A percentile compares a stretch with the other conserved stretches of the same genome.
phyloP scores from a whole-genome alignment of 2,113 vertebrate genomes.

The Indicator maculatus region DNA sequence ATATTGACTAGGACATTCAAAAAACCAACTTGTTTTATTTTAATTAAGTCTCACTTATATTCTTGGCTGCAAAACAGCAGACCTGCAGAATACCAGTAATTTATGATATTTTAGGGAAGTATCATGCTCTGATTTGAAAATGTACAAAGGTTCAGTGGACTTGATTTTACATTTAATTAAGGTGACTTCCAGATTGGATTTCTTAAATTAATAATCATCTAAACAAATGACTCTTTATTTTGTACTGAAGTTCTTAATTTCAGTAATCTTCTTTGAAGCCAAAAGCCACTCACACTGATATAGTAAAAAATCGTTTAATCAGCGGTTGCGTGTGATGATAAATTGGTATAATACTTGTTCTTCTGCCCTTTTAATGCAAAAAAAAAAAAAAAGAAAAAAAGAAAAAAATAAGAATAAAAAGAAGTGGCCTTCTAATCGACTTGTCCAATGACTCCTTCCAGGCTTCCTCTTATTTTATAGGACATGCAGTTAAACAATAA shows the following conservation, averaged over 20 bases:
- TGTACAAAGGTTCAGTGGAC: constrained; percentile 16
- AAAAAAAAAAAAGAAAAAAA: constrained; percentile 25
- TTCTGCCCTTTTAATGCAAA: constrained; percentile 9
- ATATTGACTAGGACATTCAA: not conserved
- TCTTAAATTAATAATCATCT: constrained; percentile 46
- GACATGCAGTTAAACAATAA: not conserved
- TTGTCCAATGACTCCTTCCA: constrained; percentile 4
- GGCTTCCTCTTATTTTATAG: not conserved
- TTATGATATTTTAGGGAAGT: constrained; percentile 56
- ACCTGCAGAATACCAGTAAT: constrained; percentile 39
- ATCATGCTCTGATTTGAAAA: constrained; percentile 37
- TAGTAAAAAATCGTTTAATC: constrained; percentile 31
- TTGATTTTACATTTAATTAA: constrained; percentile 32
- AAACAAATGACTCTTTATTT: constrained; percentile 48
- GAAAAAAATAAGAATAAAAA: not conserved
- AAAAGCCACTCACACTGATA: constrained; percentile 12
- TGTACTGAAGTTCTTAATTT: constrained; percentile 41
- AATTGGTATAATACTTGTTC: constrained; percentile 40
- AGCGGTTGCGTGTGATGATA: constrained; percentile 52
- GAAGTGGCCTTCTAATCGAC: constrained; percentile 20
- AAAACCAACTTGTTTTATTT: not conserved
- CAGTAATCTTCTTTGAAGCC: constrained; percentile 1
- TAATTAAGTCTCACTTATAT: constrained; percentile 31
- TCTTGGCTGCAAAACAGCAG: constrained; percentile 38
- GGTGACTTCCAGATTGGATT: constrained; percentile 31